Evolutionary conservation across 2,797 vertebrate genomes (phyloP).

Genomic region (Sparus aurata): DNA sequence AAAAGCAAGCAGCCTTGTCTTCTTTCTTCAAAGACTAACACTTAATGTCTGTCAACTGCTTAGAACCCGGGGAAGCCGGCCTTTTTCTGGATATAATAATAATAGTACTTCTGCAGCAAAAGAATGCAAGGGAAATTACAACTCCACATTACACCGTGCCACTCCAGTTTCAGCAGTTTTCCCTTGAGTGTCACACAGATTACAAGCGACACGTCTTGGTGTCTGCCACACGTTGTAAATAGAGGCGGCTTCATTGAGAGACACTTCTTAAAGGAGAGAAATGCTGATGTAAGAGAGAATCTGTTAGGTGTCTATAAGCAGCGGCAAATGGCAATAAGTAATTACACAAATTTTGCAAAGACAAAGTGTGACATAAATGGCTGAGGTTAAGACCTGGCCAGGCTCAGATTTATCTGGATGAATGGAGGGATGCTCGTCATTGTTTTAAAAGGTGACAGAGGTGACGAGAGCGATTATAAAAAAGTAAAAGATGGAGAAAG

Average conservation of each 20-base stretch:
- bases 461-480: slow-evolving; percentile 41
- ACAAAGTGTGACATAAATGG: slow-evolving; percentile 2
- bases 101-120: slow-evolving; percentile 15
- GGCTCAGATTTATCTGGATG: neutral
- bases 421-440: slow-evolving; percentile 24
- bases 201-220: neutral
- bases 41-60: slow-evolving; percentile 25
- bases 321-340: neutral
- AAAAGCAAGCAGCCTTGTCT: slow-evolving; percentile 15
- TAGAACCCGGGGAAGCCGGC: slow-evolving; percentile 14
- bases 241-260: slow-evolving; percentile 4
- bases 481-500: slow-evolving; percentile 11
- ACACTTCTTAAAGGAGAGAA: neutral
- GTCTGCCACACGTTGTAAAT: neutral
- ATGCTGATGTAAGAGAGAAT: slow-evolving; percentile 7
- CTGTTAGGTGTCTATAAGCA: neutral
- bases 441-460: slow-evolving; percentile 28
- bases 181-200: neutral
- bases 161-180: neutral
- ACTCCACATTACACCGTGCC: neutral
- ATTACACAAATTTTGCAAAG: slow-evolving; percentile 11
- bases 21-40: slow-evolving; percentile 18
- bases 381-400: neutral
- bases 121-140: slow-evolving; percentile 3
- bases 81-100: slow-evolving; percentile 30